Evolutionary conservation across 2,113 vertebrate genomes (phyloP), one percentile per base, ranked within the genome.

Genomic region (Datnioides undecimradiatus): DNA sequence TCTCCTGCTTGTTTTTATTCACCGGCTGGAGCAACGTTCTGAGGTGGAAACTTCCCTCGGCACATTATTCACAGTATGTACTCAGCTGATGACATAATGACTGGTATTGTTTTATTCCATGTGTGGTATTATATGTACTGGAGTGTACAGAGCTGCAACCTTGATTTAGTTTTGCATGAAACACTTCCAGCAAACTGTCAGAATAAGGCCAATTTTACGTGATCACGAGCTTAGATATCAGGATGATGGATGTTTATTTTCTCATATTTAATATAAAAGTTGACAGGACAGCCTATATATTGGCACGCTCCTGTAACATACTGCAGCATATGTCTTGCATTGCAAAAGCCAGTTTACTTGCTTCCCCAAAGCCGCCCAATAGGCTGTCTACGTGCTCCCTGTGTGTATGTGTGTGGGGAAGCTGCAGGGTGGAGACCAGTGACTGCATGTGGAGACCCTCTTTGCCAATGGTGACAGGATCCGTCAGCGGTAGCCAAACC

Each of bases 401-500:
- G 59, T 70, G 83, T 62, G 41, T 25, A 10, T 73, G 19, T 23
- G 23, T 83, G 40, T 38, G 43, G 11, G 25, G 16, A 31, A 11
- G 41, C 55, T 51, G 21, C 34, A 65, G 70, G 77, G 73, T 62
- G 65, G 73, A 60, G 74, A 51, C 62, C 41, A 41, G 60, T 54
- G 63, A 36, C 68, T 74, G 71, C 82, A 81, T 83, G 86, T 86
- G 79, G 77, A 82, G 85, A 84, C 75, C 63, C 52, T 82, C 73
- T 78, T 79, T 81, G 69, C 72, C 83, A 86, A 63, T 2, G 58
- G 76, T 84, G 89, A 90, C 76, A 88, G 76, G 38, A 87, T 75
- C 83, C 23, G 31, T 91, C 84, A 83, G 82, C 38, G 5, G 64
- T 74, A 0, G 38, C 78, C 76, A 81, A 76, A 82, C 78, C 45